Percentiles rank a stretch among this genome's conserved stretches.
phyloP scores from a whole-genome alignment of 1,140 invertebrate species.

The Drosophila pallidifrons region DNA sequence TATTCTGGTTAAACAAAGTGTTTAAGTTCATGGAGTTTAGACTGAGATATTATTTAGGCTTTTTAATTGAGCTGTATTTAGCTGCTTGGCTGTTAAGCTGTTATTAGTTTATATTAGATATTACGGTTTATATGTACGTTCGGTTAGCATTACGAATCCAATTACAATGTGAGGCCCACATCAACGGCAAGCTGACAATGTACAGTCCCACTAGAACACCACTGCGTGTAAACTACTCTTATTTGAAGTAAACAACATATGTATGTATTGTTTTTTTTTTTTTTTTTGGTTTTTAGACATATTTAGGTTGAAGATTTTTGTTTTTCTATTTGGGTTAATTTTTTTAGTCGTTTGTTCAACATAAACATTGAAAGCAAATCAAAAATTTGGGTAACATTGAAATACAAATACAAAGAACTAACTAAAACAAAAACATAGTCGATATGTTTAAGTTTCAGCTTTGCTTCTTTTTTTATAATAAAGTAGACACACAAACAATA shows the following conservation, averaged over 20 bases:
- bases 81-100: conserved; percentile 52
- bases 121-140: conserved; percentile 66
- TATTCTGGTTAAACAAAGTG: conserved; percentile 82
- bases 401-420: conserved; percentile 66
- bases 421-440: conserved; percentile 50
- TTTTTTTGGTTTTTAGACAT: conserved; percentile 22
- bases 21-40: conserved; percentile 75
- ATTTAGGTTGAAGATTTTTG: conserved; percentile 47
- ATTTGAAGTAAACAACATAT: conserved; percentile 84
- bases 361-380: conserved; percentile 77
- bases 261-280: conserved; percentile 48
- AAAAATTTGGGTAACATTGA: conserved; percentile 71
- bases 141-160: conserved; percentile 82
- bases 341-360: conserved; percentile 59
- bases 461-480: conserved; percentile 42
- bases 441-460: conserved; percentile 55
- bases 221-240: conserved; percentile 85
- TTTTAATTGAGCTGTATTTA: conserved; percentile 44
- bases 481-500: conserved; percentile 77
- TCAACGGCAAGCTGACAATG: conserved; percentile 88
- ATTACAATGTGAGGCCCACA: conserved; percentile 87
- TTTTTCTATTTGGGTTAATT: conserved; percentile 41
- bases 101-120: conserved; percentile 58
- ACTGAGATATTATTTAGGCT: conserved; percentile 70
- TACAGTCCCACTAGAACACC: conserved; percentile 86